These are phyloP conservation scores for Balaeniceps rex DNA, from an alignment of 2,113 vertebrate genomes.

Conservation along the genomic window DNA sequence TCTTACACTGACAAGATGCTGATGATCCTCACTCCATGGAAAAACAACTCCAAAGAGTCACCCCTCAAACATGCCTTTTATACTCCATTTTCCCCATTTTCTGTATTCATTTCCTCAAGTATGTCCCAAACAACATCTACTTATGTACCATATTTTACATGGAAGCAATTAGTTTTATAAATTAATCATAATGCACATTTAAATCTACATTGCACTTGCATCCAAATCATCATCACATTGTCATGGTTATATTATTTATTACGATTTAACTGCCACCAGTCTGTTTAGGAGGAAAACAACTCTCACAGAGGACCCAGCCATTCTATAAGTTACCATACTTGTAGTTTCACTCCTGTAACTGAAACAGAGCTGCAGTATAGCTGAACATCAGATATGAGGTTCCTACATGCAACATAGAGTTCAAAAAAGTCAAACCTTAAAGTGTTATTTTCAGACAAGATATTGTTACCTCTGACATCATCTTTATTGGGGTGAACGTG, in stretches of 20 bases:
- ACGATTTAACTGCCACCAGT: not conserved
- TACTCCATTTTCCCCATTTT: not conserved
- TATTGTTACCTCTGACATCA: not conserved
- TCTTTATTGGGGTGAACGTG: not conserved
- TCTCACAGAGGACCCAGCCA: not conserved
- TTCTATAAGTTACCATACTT: not conserved
- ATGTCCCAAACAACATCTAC: constrained; percentile 8
- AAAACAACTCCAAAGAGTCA: constrained; percentile 49
- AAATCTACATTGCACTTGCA: constrained; percentile 23
- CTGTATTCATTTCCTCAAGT: not conserved
- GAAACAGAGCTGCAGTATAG: not conserved
- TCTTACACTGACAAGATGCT: constrained; percentile 35
- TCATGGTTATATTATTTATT: constrained; percentile 21
- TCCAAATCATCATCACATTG: constrained; percentile 24
- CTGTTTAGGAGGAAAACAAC: constrained; percentile 31
- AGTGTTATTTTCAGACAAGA: not conserved
- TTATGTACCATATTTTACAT: not conserved
- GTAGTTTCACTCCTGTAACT: not conserved
- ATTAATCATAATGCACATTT: constrained; percentile 9
- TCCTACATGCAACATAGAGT: not conserved
- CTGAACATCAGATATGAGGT: not conserved
- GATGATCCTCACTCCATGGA: constrained; percentile 11
- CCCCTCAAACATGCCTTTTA: constrained; percentile 26
- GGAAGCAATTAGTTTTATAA: constrained; percentile 44
- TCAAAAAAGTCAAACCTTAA: not conserved